phyloP scores from a whole-genome alignment of 2,113 vertebrate genomes.

The Oreochromis niloticus region DNA sequence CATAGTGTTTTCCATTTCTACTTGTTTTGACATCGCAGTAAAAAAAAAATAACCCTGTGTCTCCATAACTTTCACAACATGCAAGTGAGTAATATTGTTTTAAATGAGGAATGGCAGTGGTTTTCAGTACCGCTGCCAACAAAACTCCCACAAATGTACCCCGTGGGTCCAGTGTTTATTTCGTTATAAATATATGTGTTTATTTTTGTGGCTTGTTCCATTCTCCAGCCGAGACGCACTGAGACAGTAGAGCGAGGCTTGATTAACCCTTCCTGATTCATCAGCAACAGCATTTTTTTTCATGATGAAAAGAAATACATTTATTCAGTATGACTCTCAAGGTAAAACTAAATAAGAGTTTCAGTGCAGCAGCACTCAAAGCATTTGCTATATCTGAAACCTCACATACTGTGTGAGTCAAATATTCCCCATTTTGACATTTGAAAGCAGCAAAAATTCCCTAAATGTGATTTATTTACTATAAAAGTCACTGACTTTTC shows the following conservation, averaged over 20 bases:
- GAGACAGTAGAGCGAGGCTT: background rate
- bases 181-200: slow-evolving; percentile 38
- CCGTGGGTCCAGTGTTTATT: slow-evolving; percentile 32
- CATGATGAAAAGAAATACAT: background rate
- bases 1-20: background rate
- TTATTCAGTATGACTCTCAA: background rate
- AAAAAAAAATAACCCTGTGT: background rate
- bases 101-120: slow-evolving; percentile 43
- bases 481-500: background rate
- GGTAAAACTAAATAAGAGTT: background rate
- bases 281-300: background rate
- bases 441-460: background rate
- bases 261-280: background rate
- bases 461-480: background rate
- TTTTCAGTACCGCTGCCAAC: slow-evolving; percentile 34
- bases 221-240: background rate
- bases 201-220: slow-evolving; percentile 31
- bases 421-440: fast-evolving
- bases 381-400: background rate
- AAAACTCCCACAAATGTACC: slow-evolving; percentile 20
- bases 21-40: slow-evolving; percentile 10
- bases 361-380: background rate
- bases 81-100: slow-evolving; percentile 37
- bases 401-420: background rate
- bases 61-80: background rate